Percentiles rank a stretch among this genome's conserved stretches.
These are phyloP conservation scores for Mizuhopecten yessoensis DNA, from an alignment of 1,140 invertebrate species.

Conservation along the genomic window DNA sequence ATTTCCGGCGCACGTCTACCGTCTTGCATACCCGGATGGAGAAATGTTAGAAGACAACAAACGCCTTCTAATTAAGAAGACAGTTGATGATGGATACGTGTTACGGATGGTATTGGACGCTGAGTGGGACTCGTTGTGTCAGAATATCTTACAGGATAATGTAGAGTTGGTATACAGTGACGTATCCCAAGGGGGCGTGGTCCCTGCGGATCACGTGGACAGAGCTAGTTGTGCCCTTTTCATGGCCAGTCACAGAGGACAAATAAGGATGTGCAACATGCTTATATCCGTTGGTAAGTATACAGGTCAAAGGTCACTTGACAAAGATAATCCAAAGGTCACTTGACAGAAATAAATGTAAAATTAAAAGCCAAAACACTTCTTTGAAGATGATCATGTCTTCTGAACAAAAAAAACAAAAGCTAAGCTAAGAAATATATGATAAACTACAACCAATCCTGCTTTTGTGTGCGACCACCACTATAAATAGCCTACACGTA, in stretches of 20 bases:
- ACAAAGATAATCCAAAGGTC: too few relatives aligned
- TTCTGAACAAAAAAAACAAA: too few relatives aligned
- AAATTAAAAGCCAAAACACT: too few relatives aligned
- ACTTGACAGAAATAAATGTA: too few relatives aligned
- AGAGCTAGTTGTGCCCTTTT: constrained; percentile 71
- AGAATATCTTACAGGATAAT: constrained; percentile 60
- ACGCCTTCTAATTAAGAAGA: constrained; percentile 67
- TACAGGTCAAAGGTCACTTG: too few relatives aligned
- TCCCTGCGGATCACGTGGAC: constrained; percentile 65
- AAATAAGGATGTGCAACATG: constrained; percentile 69
- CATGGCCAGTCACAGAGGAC: constrained; percentile 67
- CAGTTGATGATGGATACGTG: constrained; percentile 68
- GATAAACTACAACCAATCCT: too few relatives aligned
- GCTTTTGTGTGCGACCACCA: too few relatives aligned
- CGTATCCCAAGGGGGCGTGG: constrained; percentile 58
- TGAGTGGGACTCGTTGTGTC: constrained; percentile 63
- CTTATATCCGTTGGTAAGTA: constrained; percentile 72
- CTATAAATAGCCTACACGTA: too few relatives aligned
- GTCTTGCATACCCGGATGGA: constrained; percentile 68
- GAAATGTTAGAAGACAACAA: constrained; percentile 66
- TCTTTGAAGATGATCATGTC: too few relatives aligned
- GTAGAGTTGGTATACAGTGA: constrained; percentile 68
- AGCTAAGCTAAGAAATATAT: too few relatives aligned
- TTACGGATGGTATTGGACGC: constrained; percentile 59
- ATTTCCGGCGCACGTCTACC: constrained; percentile 72